phyloP scores from a whole-genome alignment of 2,113 vertebrate genomes.

The Upupa epops region DNA sequence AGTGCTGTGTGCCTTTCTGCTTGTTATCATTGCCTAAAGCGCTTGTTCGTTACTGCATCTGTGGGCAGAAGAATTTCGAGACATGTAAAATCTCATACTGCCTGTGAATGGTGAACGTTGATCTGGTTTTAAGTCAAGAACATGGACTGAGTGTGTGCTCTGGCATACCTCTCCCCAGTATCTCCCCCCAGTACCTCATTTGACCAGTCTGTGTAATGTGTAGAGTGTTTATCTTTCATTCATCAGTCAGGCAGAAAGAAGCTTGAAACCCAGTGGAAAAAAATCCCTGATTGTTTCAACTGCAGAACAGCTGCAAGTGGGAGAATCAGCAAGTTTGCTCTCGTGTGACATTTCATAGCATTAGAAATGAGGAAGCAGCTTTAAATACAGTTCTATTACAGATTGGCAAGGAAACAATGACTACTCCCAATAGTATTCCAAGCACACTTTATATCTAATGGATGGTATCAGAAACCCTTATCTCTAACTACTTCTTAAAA shows the following conservation, averaged over 20 bases:
- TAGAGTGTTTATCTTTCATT: not conserved
- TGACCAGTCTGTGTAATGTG: not conserved
- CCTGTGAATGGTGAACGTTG: not conserved
- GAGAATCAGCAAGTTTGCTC: conserved; percentile 26
- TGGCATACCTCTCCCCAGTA: not conserved
- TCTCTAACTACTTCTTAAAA: not conserved
- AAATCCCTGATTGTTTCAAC: not conserved
- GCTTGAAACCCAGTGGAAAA: not conserved
- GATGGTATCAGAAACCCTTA: not conserved
- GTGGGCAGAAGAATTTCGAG: not conserved
- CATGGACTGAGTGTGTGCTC: not conserved
- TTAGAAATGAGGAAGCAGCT: not conserved
- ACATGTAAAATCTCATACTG: not conserved
- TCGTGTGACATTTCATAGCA: not conserved
- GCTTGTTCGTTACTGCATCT: not conserved
- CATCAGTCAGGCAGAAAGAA: conserved; percentile 16
- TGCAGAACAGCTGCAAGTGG: conserved; percentile 24
- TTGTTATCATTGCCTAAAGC: not conserved
- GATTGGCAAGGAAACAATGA: not conserved
- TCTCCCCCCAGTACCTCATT: not conserved
- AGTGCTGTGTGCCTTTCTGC: not conserved
- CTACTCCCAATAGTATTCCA: not conserved
- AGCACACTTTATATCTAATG: not conserved
- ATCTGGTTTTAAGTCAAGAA: not conserved
- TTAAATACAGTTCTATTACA: not conserved